Evolutionary conservation across 2,113 vertebrate species (phyloP).

Genomic region (Loxodonta africana): DNA sequence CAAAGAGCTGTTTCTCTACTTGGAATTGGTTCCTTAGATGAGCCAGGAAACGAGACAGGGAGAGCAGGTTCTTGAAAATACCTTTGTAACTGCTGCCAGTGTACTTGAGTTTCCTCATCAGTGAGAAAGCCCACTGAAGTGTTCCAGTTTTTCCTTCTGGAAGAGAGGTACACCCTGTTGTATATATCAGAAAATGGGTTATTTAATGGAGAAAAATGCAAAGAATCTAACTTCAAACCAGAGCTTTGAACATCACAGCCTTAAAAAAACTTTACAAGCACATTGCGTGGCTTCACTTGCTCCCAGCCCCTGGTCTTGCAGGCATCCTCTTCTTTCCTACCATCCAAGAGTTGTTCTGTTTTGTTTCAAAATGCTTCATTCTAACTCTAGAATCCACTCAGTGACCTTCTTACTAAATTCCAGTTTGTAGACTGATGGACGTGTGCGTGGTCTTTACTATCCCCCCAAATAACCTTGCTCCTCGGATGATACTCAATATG

Average conservation of each 20-base stretch:
- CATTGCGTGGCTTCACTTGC: background rate
- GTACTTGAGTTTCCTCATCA: background rate
- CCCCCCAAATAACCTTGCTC: background rate
- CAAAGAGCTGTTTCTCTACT: background rate
- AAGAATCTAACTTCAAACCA: background rate
- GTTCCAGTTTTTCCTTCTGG: background rate
- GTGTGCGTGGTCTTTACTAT: background rate
- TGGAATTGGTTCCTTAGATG: background rate
- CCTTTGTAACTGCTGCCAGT: background rate
- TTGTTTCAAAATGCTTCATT: background rate
- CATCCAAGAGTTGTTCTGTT: background rate
- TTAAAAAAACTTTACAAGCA: background rate
- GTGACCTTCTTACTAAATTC: background rate
- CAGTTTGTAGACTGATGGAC: background rate
- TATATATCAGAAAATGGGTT: background rate
- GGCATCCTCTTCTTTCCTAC: background rate
- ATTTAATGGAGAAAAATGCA: slow-evolving; percentile 12
- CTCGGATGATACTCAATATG: background rate
- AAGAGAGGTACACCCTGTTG: background rate
- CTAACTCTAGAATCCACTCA: background rate
- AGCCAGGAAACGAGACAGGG: background rate
- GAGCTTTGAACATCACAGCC: background rate
- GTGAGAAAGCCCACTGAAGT: background rate
- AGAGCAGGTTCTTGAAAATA: background rate
- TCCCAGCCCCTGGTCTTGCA: background rate